Evolutionary conservation across 2,113 vertebrate genomes (phyloP).

Genomic region (Pygoscelis antarcticus): DNA sequence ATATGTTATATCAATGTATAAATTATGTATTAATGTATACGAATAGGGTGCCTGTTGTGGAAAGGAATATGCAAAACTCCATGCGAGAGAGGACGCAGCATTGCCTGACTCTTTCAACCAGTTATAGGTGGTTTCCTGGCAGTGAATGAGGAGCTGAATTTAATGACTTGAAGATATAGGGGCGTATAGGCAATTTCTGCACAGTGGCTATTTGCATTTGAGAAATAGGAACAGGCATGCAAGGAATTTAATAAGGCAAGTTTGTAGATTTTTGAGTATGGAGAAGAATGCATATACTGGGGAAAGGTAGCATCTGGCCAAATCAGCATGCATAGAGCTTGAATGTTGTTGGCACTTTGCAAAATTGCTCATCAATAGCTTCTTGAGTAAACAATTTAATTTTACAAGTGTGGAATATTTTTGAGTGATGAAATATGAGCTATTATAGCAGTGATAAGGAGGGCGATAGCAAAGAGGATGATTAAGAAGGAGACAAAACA

Average conservation of each 20-base stretch:
- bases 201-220: neutral
- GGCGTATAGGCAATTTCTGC: neutral
- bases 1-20: neutral
- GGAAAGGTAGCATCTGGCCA: neutral
- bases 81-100: neutral
- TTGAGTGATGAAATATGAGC: neutral
- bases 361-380: neutral
- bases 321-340: neutral
- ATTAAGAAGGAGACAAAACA: neutral
- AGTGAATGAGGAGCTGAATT: neutral
- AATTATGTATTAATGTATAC: neutral
- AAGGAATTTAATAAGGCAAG: neutral
- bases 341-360: neutral
- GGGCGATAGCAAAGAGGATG: neutral
- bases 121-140: neutral
- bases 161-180: neutral
- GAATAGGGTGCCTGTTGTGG: neutral
- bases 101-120: neutral
- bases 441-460: neutral
- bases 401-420: neutral
- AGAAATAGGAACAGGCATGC: neutral
- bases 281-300: neutral
- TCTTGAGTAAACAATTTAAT: neutral
- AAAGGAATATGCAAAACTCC: neutral
- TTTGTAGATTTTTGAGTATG: neutral